Evolutionary conservation across 2,113 vertebrate genomes (phyloP), one percentile per base, ranked within the genome.

Genomic region (Toxostoma redivivum): DNA sequence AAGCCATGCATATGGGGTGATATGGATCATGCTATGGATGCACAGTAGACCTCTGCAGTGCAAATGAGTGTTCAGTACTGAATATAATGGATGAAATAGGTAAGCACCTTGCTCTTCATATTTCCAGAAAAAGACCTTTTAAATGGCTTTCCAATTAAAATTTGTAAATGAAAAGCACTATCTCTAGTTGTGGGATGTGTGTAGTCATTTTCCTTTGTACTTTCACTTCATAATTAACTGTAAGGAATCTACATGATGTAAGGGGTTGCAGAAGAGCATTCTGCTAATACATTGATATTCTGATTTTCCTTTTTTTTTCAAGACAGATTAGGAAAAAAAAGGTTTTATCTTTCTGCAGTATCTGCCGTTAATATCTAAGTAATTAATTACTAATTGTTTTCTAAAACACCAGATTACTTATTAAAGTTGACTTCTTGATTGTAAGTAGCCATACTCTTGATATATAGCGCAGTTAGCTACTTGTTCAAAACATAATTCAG

Each of bases 11-110:
- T 82, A 17, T 44, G 18, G 57, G 60, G n/a, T 83, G 62, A 90
- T 37, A 67, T 42, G 88, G 71, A 84, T 88, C 51, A 48, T 31
- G 64, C 27, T 42, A 10, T 86, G 92, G 84, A 94, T 87, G 79
- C 84, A 56, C 81, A 86, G 30, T 91, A 94, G 88, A 97, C 30
- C 5, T 76, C 87, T 91, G 50, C 53, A 47, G 37, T 60, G 83
- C 50, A 57, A 56, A 81, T 70, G 54, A 93, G 31, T n/a, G 27
- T 42, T 67, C 33, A 42, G 31, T 74, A 66, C 42, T 77, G 81
- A 90, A 53, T 82, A 92, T 53, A 80, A 96, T 98, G 96, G 86
- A 97, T 3, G 79, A 95, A 92, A 76, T 65, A 81, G 92, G 86
- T 97, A 96, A 95, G 94, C 65, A 50, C 9, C 44, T 95, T 17